Evolutionary conservation across 2,888 invertebrate species (phyloP), one percentile per base, ranked within the genome.

Genomic region (Nephrotoma flavescens): DNA sequence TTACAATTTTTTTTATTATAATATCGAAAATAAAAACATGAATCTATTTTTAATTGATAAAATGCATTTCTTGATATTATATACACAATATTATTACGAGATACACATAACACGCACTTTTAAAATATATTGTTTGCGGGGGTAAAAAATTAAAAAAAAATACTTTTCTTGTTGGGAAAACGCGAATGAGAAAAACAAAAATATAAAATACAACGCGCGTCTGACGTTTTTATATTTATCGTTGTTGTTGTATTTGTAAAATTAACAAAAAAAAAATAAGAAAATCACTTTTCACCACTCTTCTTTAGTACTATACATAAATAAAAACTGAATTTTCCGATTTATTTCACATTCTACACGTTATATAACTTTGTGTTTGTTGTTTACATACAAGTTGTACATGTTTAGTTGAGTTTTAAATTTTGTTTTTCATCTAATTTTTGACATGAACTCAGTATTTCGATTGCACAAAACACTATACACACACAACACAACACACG

Each of bases 181-280:
- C 71, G 71, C 71, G 11, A 71, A 71, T 71, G 11, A 71, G 71
- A 71, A 71, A 71, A 71, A 71, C 71, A 71, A 71, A 71, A 84
- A 84, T 84, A 42, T 31, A 71, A 71, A 84, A 84, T 84, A 42
- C 45, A 86, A 86, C 44, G 86, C 86, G 86, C 86, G 86, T 86
- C 86, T 84, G 84, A 84, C 84, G 84, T 84, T 84, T 84, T 84
- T 84, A 47, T 47, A 71, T 71, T 71, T 71, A 71, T 71, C 31
- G 31, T 31, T 84, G 84, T 84, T 84, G 84, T 84, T 41, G 41
- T 84, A 84, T 19, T 71, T 71, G 71, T 71, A 31, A 31, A 31
- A 31, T 31, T 31, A 31, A 71, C 5, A 57, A 57, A 57, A 52
- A 57, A n/a, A 57, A 57, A 31, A 31, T 31, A 31, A 9, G 71